Evolutionary conservation across 1,140 invertebrate genomes (phyloP).

Genomic region (Wasmannia auropunctata): DNA sequence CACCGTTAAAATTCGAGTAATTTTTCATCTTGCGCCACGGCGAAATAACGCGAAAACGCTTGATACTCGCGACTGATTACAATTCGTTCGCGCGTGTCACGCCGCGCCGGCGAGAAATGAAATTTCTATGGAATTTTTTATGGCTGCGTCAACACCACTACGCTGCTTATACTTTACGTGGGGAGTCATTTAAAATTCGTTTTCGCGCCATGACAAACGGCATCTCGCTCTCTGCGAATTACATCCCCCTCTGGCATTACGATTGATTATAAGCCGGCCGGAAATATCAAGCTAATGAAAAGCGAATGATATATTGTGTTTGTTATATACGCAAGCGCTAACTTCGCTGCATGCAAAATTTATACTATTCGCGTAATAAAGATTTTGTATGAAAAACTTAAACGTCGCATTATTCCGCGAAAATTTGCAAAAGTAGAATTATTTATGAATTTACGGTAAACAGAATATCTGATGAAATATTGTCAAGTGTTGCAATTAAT

Average conservation of each 20-base stretch:
- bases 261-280: neutral
- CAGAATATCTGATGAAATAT: neutral
- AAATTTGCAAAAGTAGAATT: neutral
- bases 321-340: neutral
- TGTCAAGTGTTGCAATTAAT: neutral
- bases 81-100: neutral
- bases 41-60: neutral
- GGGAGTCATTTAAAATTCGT: conserved; percentile 9
- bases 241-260: conserved; percentile 13
- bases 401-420: neutral
- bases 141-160: conserved; percentile 6
- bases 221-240: neutral
- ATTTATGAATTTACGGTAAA: neutral
- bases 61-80: conserved; percentile 27
- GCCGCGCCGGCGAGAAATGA: neutral
- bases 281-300: conserved; percentile 1
- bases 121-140: conserved; percentile 42
- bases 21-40: neutral
- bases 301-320: conserved; percentile 11
- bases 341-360: neutral
- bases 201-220: neutral
- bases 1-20: conserved; percentile 4
- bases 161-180: neutral
- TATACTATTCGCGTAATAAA: neutral
- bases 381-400: neutral